A percentile compares a stretch with the other conserved stretches of the same genome.
Evolutionary conservation across 2,888 invertebrate species (phyloP).

Genomic region (Terebella lapidaria): DNA sequence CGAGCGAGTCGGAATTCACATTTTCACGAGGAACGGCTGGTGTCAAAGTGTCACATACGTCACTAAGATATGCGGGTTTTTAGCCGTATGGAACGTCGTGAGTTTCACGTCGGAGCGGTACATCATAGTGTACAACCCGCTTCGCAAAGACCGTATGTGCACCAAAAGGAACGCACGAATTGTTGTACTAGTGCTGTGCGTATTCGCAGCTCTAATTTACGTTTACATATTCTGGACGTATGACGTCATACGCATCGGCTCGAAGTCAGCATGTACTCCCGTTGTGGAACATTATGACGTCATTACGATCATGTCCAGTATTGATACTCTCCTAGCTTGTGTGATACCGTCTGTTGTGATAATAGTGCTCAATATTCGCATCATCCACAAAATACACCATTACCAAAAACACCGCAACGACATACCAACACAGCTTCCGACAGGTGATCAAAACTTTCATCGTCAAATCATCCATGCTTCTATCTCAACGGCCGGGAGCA

Average conservation of each 20-base stretch:
- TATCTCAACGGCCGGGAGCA: neutral
- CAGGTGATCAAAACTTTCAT: neutral
- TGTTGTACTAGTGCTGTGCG: conserved; percentile 9
- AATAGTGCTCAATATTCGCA: conserved; percentile 14
- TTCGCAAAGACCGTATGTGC: conserved; percentile 15
- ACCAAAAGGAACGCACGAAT: conserved; percentile 2
- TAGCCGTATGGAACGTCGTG: conserved; percentile 14
- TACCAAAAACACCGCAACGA: neutral
- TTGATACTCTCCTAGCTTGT: conserved; percentile 11
- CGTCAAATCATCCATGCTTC: neutral
- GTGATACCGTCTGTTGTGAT: conserved; percentile 15
- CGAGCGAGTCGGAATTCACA: conserved; percentile 16
- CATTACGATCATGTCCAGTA: conserved; percentile 4
- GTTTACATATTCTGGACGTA: conserved; percentile 12
- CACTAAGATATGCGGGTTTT: conserved; percentile 49
- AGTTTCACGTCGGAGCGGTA: conserved; percentile 19
- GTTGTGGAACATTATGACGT: conserved; percentile 7
- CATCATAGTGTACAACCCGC: conserved; percentile 17
- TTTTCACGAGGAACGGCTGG: conserved; percentile 55
- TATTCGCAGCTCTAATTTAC: conserved; percentile 4
- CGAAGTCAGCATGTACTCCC: conserved; percentile 9
- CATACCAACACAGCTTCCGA: neutral
- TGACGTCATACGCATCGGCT: conserved; percentile 2
- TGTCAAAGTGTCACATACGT: conserved; percentile 72
- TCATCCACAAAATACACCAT: conserved; percentile 7